These are phyloP conservation scores for Nomada flava DNA, from an alignment of 2,888 invertebrate genomes.

Conservation along the genomic window DNA sequence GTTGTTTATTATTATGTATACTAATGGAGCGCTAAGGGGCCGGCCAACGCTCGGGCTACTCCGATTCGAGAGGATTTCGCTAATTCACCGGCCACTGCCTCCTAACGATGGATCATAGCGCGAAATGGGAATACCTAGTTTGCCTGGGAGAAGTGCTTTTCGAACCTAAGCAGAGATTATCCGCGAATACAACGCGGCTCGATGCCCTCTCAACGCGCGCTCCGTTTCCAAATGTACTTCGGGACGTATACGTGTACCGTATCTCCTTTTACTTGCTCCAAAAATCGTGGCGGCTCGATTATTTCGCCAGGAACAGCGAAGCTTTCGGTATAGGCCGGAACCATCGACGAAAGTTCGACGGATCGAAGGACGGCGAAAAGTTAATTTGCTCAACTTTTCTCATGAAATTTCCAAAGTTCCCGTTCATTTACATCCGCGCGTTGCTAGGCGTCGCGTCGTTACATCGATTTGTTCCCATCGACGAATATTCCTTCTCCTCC, in stretches of 20 bases:
- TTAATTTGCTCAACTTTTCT: constrained; percentile 41
- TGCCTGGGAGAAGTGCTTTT: constrained; percentile 49
- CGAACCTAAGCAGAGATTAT: constrained; percentile 59
- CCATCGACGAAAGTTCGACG: constrained; percentile 23
- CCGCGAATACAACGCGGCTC: constrained; percentile 25
- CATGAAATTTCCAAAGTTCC: constrained; percentile 42
- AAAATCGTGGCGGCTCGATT: not conserved
- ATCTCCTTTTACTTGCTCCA: not conserved
- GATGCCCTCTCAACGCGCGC: constrained; percentile 37
- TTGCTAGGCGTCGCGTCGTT: constrained; percentile 16
- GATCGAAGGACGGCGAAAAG: constrained; percentile 33
- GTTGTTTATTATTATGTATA: constrained; percentile 69
- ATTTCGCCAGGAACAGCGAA: constrained; percentile 17
- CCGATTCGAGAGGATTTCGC: constrained; percentile 67
- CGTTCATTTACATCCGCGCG: constrained; percentile 39
- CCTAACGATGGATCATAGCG: constrained; percentile 64
- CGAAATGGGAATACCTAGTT: constrained; percentile 62
- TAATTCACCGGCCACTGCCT: constrained; percentile 59
- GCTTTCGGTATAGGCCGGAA: constrained; percentile 21
- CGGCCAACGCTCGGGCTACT: constrained; percentile 49
- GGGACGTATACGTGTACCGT: not conserved
- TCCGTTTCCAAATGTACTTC: not conserved
- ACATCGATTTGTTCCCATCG: constrained; percentile 28
- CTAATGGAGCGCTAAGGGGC: constrained; percentile 67
- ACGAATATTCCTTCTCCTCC: not conserved